These are phyloP conservation scores for Hoplias malabaricus DNA, from an alignment of 2,113 vertebrate genomes.

Conservation along the genomic window DNA sequence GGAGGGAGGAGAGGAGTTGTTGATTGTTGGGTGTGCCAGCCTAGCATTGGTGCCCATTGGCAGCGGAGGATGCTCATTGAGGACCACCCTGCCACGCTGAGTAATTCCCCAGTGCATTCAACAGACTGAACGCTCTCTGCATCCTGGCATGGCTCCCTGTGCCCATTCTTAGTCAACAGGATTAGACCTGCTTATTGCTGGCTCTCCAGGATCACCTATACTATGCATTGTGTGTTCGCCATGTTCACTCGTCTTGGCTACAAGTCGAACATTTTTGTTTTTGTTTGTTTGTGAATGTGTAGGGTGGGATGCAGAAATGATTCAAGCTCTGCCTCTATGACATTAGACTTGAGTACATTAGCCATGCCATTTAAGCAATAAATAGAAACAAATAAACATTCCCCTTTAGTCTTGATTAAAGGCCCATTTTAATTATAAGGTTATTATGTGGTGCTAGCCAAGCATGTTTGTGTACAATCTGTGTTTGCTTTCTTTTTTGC, in stretches of 20 bases:
- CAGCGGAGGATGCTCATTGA: conserved; percentile 61
- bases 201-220: conserved; percentile 64
- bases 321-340: conserved; percentile 54
- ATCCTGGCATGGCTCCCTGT: conserved; percentile 72
- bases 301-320: conserved; percentile 57
- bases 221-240: conserved; percentile 68
- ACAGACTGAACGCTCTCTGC: conserved; percentile 60
- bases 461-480: conserved; percentile 28
- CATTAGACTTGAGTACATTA: conserved; percentile 66
- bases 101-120: conserved; percentile 69
- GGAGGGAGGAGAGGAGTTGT: conserved; percentile 40
- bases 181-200: conserved; percentile 64
- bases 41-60: conserved; percentile 58
- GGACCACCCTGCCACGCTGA: conserved; percentile 63
- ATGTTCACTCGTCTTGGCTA: conserved; percentile 71
- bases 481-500: conserved; percentile 14
- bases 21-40: conserved; percentile 53
- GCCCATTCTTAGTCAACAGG: conserved; percentile 73
- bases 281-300: conserved; percentile 33
- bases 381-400: conserved; percentile 56
- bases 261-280: conserved; percentile 43
- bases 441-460: conserved; percentile 45
- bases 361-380: conserved; percentile 54
- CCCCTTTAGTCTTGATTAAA: conserved; percentile 50
- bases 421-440: conserved; percentile 49